Conservation (phyloP, 2,797 vertebrate species). For the Sternarchorhynchus goeldii region DNA sequence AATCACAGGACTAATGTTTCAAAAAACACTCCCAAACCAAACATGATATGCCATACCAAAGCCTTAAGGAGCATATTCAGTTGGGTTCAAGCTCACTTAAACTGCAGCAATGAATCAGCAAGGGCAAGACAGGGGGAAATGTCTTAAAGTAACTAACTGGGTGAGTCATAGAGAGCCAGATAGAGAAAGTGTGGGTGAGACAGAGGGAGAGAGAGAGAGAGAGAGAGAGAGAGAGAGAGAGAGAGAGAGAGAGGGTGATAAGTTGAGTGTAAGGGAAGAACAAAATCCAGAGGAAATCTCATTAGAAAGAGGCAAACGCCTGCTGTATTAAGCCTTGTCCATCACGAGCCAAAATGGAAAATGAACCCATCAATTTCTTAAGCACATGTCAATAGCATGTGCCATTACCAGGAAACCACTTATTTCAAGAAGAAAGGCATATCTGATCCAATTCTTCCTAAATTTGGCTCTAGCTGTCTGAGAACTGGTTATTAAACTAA, state of each 20-base stretch:
- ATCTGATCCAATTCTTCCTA: not conserved
- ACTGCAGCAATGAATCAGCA: conserved; percentile 2
- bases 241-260: no score
- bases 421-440: not conserved
- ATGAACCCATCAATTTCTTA: not conserved
- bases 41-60: not conserved
- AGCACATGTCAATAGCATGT: not conserved
- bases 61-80: not conserved
- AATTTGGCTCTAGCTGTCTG: not conserved
- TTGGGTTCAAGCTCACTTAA: not conserved
- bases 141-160: conserved; percentile 6
- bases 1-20: not conserved
- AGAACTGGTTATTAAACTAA: not conserved
- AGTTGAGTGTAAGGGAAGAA: not conserved
- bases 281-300: not conserved
- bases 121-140: not conserved
- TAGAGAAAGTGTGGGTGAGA: not conserved
- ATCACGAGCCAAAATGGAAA: not conserved
- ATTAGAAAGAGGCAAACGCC: not conserved
- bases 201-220: not conserved
- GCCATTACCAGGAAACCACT: not conserved
- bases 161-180: conserved; percentile 4
- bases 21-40: not conserved
- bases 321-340: not conserved
- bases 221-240: not conserved